A percentile compares a stretch with the other conserved stretches of the same genome.
phyloP scores from a whole-genome alignment of 2,888 invertebrate species.

The Chloroclysta siterata region DNA sequence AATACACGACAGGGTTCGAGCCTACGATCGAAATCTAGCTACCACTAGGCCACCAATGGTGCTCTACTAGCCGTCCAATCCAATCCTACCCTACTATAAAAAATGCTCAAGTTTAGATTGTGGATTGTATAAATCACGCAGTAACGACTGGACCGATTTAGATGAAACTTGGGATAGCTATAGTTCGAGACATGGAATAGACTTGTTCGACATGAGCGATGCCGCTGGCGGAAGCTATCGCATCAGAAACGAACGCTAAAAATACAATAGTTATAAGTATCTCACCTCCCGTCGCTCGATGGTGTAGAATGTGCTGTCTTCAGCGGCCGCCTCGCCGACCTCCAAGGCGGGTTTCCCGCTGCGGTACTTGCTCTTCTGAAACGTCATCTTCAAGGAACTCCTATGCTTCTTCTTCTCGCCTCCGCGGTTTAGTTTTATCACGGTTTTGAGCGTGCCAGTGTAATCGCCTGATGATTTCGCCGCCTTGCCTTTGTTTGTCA shows the following conservation, averaged over 20 bases:
- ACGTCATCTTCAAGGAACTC: slow-evolving; percentile 91
- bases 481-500: slow-evolving; percentile 62
- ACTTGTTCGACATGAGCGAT: neutral
- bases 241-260: neutral
- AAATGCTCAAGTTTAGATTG: neutral
- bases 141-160: neutral
- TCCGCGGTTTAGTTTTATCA: slow-evolving; percentile 89
- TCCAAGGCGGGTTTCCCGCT: slow-evolving; percentile 82
- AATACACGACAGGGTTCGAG: no score
- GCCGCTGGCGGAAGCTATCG: neutral
- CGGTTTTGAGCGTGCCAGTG: slow-evolving; percentile 93
- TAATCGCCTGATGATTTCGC: slow-evolving; percentile 82
- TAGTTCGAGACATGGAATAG: neutral
- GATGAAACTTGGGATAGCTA: neutral
- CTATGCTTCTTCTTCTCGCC: slow-evolving; percentile 87
- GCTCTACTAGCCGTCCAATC: no score
- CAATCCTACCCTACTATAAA: no score
- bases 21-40: no score
- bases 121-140: neutral
- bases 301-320: slow-evolving; percentile 86
- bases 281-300: slow-evolving; percentile 86
- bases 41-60: no score
- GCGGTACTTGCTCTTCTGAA: slow-evolving; percentile 88
- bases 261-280: neutral
- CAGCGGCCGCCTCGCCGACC: slow-evolving; percentile 62